Evolutionary conservation across 2,888 invertebrate genomes (phyloP).

Genomic region (Cantharis nigra): DNA sequence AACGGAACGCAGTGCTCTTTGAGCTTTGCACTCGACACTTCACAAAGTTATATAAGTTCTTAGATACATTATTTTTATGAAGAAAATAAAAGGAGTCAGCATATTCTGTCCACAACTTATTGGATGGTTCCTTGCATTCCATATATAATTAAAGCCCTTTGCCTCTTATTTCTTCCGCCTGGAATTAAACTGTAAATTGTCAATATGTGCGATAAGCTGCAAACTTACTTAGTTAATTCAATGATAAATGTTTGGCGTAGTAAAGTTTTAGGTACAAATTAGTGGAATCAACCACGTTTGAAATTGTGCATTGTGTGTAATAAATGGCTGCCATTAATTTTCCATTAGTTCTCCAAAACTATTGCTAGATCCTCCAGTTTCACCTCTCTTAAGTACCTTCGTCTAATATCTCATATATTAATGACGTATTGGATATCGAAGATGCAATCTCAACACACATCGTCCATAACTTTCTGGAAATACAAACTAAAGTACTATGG

Average conservation of each 20-base stretch:
- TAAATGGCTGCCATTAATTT: slow-evolving; percentile 29
- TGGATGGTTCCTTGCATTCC: background rate
- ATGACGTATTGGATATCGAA: background rate
- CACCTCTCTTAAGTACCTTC: slow-evolving; percentile 1
- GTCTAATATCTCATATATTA: background rate
- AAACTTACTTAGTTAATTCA: slow-evolving; percentile 1
- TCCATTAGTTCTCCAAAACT: slow-evolving; percentile 22
- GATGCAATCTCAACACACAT: background rate
- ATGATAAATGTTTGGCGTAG: slow-evolving; percentile 23
- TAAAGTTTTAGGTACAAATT: slow-evolving; percentile 30
- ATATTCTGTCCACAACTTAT: background rate
- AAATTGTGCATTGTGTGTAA: slow-evolving; percentile 30
- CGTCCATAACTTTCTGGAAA: background rate
- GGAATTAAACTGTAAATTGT: background rate
- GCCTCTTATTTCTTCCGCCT: background rate
- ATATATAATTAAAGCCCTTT: background rate
- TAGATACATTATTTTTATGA: background rate
- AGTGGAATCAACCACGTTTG: slow-evolving; percentile 28
- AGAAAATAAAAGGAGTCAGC: background rate
- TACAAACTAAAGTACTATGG: background rate
- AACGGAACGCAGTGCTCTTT: background rate
- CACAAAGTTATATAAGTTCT: background rate
- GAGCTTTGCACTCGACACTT: background rate
- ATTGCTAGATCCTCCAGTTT: background rate
- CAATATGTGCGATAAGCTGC: slow-evolving; percentile 4